Base-by-base conservation (phyloP, 2,113 vertebrate genomes). In the Abramis brama region DNA sequence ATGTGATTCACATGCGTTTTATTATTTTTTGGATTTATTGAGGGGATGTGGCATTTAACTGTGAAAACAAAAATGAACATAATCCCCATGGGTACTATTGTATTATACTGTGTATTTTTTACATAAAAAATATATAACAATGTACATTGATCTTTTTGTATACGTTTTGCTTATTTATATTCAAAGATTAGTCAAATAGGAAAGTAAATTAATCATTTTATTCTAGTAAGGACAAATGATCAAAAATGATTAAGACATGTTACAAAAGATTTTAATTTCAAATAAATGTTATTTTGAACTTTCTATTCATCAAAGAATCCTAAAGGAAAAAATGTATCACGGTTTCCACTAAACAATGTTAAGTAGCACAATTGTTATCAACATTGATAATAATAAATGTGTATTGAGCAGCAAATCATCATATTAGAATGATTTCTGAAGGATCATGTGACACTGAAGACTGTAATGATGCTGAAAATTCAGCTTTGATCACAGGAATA, bases 1-100 rank as follows among this genome's bases (percentile, higher is more conserved):
- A 78, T 82, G 89, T 84, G 13, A 82, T 79, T 86, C 70, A 86
- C 10, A 88, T 79, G 23, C 87, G 64, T 87, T 73, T 68, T 1
- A 19, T 68, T 68, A 13, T 60, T 75, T 88, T 89, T 87, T 88
- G 92, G 90, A 23, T 91, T 91, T 93, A 91, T 86, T 82, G 89
- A 93, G 87, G 89, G 92, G 88, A 55, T 89, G 93, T 94, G 93
- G 91, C 91, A 93, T 93, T 94, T 91, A 87, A 94, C 91, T 94
- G 94, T 95, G 93, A 92, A 92, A 59, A 89, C 74, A 91, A 86
- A 45, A 79, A 73, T 33, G 10, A 84, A 66, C 15, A 74, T 90
- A 91, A 90, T 93, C 88, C 92, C 88, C 6, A 73, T 82, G 86
- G 88, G 91, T 86, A 91, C 91, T 92, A 89, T 91, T 93, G 92